Evolutionary conservation across 92 coral and sea anemone genomes (phyloP).

Genomic region (Paragorgia papillata): DNA sequence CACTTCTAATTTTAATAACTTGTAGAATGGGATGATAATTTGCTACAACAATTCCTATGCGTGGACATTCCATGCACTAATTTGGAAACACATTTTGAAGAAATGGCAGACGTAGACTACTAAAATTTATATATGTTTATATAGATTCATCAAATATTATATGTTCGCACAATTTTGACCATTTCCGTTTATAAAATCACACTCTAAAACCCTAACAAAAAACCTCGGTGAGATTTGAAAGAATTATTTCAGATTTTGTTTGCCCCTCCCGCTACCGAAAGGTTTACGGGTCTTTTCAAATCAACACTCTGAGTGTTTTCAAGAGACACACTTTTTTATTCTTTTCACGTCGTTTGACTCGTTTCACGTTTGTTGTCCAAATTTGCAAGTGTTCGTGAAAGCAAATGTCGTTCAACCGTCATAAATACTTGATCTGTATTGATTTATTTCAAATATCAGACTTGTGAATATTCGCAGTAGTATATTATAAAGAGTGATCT

Average conservation of each 20-base stretch:
- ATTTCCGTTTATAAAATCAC: no score
- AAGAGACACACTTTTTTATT: neutral
- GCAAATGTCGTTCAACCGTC: neutral
- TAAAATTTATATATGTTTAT: no score
- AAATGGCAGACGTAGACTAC: constrained; percentile 28
- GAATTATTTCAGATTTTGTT: neutral
- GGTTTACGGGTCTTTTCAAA: neutral
- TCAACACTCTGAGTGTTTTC: constrained; percentile 24
- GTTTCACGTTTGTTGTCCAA: neutral
- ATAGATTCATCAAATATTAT: neutral
- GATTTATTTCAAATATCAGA: neutral
- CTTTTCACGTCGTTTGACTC: neutral
- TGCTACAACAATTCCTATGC: no score
- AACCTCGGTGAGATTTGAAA: neutral
- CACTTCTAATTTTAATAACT: no score
- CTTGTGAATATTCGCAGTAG: no score
- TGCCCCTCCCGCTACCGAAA: no score
- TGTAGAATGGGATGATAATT: no score
- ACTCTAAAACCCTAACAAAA: constrained; percentile 15
- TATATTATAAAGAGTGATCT: no score
- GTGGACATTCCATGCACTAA: no score
- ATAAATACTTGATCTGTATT: constrained; percentile 6
- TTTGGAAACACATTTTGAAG: constrained; percentile 1
- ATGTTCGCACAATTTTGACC: neutral
- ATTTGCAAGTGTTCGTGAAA: neutral